phyloP scores from a whole-genome alignment of 1,140 invertebrate species.

The Saccostrea cuccullata region DNA sequence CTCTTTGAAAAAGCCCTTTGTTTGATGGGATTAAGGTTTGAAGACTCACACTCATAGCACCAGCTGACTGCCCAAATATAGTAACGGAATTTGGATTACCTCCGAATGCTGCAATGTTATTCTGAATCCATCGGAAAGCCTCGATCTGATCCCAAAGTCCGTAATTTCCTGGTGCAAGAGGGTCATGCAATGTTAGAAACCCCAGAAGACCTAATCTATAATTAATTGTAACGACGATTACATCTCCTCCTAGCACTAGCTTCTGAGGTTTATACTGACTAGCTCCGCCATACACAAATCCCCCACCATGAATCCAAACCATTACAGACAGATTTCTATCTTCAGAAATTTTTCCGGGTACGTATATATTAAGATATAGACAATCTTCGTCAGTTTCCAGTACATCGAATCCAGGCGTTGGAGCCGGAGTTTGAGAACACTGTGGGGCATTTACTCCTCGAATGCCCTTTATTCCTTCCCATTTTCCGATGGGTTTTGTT shows the following conservation, averaged over 20 bases:
- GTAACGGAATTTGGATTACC: slow-evolving; percentile 96
- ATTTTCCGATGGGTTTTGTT: neutral
- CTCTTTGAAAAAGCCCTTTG: slow-evolving; percentile 51
- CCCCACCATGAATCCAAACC: slow-evolving; percentile 97
- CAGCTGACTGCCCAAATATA: slow-evolving; percentile 95
- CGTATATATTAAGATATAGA: slow-evolving; percentile 92
- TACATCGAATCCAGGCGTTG: neutral
- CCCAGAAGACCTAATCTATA: slow-evolving; percentile 92
- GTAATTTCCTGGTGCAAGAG: slow-evolving; percentile 72
- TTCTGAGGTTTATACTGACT: slow-evolving; percentile 91
- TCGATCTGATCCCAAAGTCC: slow-evolving; percentile 87
- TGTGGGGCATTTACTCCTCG: neutral
- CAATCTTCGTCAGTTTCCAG: slow-evolving; percentile 87
- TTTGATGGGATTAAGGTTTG: slow-evolving; percentile 79
- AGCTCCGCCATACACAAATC: slow-evolving; percentile 92
- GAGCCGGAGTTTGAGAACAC: neutral
- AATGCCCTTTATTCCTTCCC: neutral
- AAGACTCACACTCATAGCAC: slow-evolving; percentile 92
- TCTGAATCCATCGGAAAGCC: slow-evolving; percentile 86
- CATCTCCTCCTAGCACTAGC: slow-evolving; percentile 86
- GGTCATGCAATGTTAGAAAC: slow-evolving; percentile 82
- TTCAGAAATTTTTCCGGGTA: slow-evolving; percentile 81
- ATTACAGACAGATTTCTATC: slow-evolving; percentile 84
- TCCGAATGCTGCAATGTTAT: slow-evolving; percentile 92
- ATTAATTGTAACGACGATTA: slow-evolving; percentile 86